Evolutionary conservation across 2,113 vertebrate species (phyloP).

Genomic region (Petrocephalus microphthalmus): DNA sequence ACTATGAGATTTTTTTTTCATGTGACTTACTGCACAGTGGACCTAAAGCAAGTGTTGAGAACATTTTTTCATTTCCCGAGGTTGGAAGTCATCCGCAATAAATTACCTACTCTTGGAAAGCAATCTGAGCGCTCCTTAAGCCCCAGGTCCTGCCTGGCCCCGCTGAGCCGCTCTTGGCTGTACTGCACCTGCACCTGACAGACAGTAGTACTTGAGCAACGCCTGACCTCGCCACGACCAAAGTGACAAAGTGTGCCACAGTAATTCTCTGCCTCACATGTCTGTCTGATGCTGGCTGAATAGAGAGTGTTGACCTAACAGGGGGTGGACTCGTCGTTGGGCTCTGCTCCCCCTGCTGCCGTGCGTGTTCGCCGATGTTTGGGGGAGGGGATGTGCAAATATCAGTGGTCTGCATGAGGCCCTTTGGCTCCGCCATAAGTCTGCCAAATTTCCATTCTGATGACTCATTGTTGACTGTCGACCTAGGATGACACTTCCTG

Average conservation of each 20-base stretch:
- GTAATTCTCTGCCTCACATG: slow-evolving; percentile 33
- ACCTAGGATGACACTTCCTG: background rate
- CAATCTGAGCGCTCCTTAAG: background rate
- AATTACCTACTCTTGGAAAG: background rate
- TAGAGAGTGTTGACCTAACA: slow-evolving; percentile 21
- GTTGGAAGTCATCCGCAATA: slow-evolving; percentile 7
- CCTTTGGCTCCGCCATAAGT: background rate
- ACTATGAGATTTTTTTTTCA: background rate
- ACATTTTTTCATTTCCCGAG: background rate
- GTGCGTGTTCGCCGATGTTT: background rate
- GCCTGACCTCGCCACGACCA: background rate
- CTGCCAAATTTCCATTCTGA: background rate
- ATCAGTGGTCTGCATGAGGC: background rate
- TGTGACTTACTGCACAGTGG: background rate
- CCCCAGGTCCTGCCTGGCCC: background rate
- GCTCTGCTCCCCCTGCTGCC: background rate
- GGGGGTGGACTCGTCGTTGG: background rate
- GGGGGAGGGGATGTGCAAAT: background rate
- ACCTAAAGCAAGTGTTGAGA: background rate
- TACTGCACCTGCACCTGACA: slow-evolving; percentile 19
- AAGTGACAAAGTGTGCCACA: slow-evolving; percentile 19
- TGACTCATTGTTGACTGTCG: background rate
- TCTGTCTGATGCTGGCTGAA: slow-evolving; percentile 31
- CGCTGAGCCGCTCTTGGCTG: background rate
- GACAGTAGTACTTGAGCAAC: slow-evolving; percentile 19